Evolutionary conservation across 2,113 vertebrate genomes (phyloP).

Genomic region (Rhinoptilus africanus): DNA sequence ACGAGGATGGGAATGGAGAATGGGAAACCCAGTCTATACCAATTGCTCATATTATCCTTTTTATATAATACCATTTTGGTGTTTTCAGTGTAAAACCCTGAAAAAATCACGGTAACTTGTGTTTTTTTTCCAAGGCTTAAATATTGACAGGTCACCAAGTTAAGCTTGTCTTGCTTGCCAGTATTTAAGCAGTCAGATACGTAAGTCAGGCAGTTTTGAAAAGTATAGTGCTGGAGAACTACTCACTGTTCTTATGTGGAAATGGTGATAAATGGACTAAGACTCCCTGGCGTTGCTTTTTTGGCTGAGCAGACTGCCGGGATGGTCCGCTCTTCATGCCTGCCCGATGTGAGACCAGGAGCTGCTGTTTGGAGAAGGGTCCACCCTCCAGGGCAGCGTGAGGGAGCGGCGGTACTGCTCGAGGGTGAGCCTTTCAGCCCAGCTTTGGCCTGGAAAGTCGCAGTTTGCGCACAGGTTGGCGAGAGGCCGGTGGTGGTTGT

Average conservation of each 20-base stretch:
- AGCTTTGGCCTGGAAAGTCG: background rate
- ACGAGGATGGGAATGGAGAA: background rate
- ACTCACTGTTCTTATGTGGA: background rate
- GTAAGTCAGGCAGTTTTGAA: background rate
- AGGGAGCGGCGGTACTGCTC: background rate
- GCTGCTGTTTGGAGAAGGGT: background rate
- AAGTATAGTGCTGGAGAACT: background rate
- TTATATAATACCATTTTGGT: background rate
- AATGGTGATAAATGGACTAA: background rate
- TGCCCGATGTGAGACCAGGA: background rate
- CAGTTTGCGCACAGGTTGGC: background rate
- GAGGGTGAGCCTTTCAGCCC: background rate
- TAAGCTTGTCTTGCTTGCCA: background rate
- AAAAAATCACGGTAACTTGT: background rate
- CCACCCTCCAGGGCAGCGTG: rapidly evolving
- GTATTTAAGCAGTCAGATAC: background rate
- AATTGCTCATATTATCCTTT: background rate
- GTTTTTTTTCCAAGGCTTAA: background rate
- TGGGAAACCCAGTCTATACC: background rate
- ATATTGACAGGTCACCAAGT: background rate
- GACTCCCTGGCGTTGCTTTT: background rate
- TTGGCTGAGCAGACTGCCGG: background rate
- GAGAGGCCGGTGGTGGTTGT: background rate
- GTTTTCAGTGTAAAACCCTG: background rate
- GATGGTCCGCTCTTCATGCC: background rate